Evolutionary conservation across 2,113 vertebrate genomes (phyloP).

Genomic region (Solea senegalensis): DNA sequence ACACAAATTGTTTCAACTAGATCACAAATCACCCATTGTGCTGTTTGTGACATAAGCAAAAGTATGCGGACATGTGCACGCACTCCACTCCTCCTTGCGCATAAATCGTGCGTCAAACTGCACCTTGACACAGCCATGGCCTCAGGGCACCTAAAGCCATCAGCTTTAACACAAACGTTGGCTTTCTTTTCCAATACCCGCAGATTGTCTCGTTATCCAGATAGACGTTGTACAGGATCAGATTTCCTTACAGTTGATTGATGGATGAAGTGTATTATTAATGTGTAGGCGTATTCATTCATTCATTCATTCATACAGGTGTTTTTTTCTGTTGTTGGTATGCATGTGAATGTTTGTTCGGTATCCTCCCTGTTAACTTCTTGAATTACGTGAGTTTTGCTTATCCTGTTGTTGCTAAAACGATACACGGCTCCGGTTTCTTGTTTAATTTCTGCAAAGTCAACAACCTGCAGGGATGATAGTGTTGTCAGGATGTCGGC

Average conservation of each 20-base stretch:
- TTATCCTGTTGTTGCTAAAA: conserved; percentile 2
- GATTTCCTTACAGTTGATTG: conserved; percentile 11
- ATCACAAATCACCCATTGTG: conserved; percentile 63
- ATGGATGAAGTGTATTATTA: conserved; percentile 9
- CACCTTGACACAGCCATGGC: conserved; percentile 25
- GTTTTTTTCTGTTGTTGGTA: conserved; percentile 13
- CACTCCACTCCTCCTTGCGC: conserved; percentile 31
- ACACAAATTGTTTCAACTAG: conserved; percentile 52
- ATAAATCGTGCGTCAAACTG: conserved; percentile 54
- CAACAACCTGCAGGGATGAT: conserved; percentile 5
- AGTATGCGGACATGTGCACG: conserved; percentile 59
- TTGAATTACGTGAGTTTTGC: conserved; percentile 2
- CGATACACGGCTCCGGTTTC: conserved; percentile 11
- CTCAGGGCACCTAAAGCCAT: conserved; percentile 48
- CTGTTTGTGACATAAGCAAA: conserved; percentile 50
- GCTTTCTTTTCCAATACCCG: conserved; percentile 7
- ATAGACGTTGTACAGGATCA: conserved; percentile 15
- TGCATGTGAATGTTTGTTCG: not conserved
- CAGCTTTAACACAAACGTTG: conserved; percentile 28
- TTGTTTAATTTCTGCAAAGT: conserved; percentile 12
- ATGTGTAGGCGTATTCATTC: not conserved
- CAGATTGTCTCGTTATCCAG: conserved; percentile 7
- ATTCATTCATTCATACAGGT: conserved; percentile 14
- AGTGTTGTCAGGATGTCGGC: conserved; percentile 6
- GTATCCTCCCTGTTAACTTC: not conserved